Evolutionary conservation across 1,140 invertebrate species (phyloP), one percentile per base, ranked within the genome.

Genomic region (Drosophila dunni): DNA sequence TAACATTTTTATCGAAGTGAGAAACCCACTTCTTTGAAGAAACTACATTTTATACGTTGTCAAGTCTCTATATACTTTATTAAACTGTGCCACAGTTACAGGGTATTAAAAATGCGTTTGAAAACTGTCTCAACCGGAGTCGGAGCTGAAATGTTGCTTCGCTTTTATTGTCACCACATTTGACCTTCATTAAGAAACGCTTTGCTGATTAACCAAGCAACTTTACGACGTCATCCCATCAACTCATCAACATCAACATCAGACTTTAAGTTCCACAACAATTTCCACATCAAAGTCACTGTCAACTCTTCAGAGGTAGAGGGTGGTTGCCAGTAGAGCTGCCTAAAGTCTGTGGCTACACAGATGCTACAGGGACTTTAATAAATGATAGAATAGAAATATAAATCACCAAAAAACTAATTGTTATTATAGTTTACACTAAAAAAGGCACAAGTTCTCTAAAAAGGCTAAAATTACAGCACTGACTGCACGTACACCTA

Each of bases 101-200:
- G 17, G 36, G 53, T 33, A 54, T 15, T 2, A 29, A n/a, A n/a
- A 54, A 34, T n/a, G 17, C 42, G 13, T n/a, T 34, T 66, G 42
- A 34, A 48, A 54, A 56, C 45, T 51, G 46, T 20, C 11, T 11
- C 24, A 54, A 51, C 51, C 50, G 29, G 29, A 54, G 51, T 38
- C 34, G 51, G 9, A 15, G 51, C 1, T 38, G 34, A 36, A 29
- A 5, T 54, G 5, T 13, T 7, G 45, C 68, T 45, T 36, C 40
- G 29, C 2, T 34, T 65, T 75, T 81, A 29, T 29, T 73, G 80
- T 83, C 81, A 84, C 67, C 73, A 60, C 61, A 61, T 77, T 74
- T 75, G 81, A 84, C 81, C 81, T 84, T 84, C 81, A 78, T 72
- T 69, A 58, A 57, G 68, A 60, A 50, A 65, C 58, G 75, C 71